Evolutionary conservation across 2,797 vertebrate species (phyloP).

Genomic region (Neosilurus mollespiculum): DNA sequence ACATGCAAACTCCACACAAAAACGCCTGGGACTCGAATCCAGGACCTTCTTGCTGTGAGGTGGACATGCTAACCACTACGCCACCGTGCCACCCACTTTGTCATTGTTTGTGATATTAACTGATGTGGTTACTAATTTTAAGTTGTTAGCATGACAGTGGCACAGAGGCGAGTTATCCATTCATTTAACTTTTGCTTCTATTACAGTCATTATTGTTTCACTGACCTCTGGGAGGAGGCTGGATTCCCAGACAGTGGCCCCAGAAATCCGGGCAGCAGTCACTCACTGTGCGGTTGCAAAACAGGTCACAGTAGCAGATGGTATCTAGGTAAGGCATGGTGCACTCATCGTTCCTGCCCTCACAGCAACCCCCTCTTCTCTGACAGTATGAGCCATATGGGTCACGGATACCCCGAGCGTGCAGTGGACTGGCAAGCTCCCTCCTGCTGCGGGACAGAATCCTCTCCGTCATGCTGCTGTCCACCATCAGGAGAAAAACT

Average conservation of each 20-base stretch:
- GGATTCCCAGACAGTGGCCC: conserved; percentile 81
- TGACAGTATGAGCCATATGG: conserved; percentile 87
- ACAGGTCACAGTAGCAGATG: conserved; percentile 96
- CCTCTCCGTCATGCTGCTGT: conserved; percentile 55
- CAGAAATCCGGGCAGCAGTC: conserved; percentile 99
- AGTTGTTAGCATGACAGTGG: background rate
- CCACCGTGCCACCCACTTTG: no score
- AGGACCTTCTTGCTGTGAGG: no score
- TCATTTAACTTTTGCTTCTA: no score
- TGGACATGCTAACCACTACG: no score
- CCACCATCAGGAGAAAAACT: conserved; percentile 69
- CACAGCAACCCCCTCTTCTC: conserved; percentile 84
- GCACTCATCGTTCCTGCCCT: conserved; percentile 83
- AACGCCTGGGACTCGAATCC: no score
- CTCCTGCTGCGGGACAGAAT: conserved; percentile 73
- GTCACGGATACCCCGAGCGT: conserved; percentile 85
- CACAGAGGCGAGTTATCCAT: background rate
- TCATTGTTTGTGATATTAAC: background rate
- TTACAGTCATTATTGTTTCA: background rate
- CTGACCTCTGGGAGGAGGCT: conserved; percentile 71
- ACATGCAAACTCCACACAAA: no score
- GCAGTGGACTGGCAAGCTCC: conserved; percentile 82
- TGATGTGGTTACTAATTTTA: background rate
- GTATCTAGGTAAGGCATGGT: conserved; percentile 90
- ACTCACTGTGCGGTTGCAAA: conserved; percentile 94